phyloP scores from a whole-genome alignment of 2,113 vertebrate genomes.

The Monopterus albus region DNA sequence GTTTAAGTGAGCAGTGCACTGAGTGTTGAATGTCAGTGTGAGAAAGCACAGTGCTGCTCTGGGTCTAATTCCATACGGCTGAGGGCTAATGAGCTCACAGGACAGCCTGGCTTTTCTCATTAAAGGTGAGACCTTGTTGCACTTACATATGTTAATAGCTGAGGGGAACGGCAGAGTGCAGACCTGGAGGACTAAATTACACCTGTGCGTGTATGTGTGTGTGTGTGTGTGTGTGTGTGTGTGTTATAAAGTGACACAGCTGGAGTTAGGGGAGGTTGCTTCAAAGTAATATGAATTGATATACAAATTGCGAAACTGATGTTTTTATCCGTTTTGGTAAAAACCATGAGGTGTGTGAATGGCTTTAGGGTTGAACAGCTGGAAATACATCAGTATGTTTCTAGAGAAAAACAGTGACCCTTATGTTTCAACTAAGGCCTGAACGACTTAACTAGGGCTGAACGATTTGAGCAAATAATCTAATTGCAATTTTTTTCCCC shows the following conservation, averaged over 20 bases:
- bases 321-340: slow-evolving; percentile 8
- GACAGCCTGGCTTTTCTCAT: slow-evolving; percentile 71
- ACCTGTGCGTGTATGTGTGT: slow-evolving; percentile 28
- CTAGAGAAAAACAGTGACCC: neutral
- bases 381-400: slow-evolving; percentile 6
- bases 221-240: slow-evolving; percentile 17
- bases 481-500: no score
- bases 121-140: slow-evolving; percentile 68
- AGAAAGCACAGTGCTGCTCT: slow-evolving; percentile 36
- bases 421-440: slow-evolving; percentile 21
- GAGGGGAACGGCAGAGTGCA: slow-evolving; percentile 35
- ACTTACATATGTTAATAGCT: slow-evolving; percentile 65
- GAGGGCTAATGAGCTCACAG: slow-evolving; percentile 60
- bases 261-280: slow-evolving; percentile 44
- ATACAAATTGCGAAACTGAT: slow-evolving; percentile 65
- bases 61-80: slow-evolving; percentile 66
- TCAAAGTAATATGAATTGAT: slow-evolving; percentile 66
- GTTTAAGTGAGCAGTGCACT: slow-evolving; percentile 17
- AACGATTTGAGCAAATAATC: no score
- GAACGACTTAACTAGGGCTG: neutral
- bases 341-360: no score
- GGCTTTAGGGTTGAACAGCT: neutral
- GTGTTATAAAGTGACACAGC: slow-evolving; percentile 15
- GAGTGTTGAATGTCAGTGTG: slow-evolving; percentile 10
- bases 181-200: slow-evolving; percentile 53